These are phyloP conservation scores for Meta bourneti DNA, from an alignment of 2,888 invertebrate species.

Conservation along the genomic window DNA sequence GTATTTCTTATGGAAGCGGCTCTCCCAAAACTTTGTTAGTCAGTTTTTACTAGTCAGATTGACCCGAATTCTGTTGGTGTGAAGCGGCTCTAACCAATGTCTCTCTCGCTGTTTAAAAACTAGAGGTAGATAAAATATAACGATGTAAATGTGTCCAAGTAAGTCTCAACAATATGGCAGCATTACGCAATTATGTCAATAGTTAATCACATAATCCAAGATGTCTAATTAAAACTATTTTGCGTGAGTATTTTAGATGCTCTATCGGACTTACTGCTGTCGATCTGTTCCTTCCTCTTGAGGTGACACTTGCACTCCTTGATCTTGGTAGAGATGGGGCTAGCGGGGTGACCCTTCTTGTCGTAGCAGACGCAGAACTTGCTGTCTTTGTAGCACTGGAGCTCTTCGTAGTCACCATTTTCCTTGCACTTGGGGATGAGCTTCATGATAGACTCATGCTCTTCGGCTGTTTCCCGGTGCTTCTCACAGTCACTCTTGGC, in stretches of 20 bases:
- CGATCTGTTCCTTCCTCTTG: conserved; percentile 50
- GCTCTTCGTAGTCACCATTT: conserved; percentile 71
- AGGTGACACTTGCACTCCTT: conserved; percentile 72
- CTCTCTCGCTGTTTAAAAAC: too few relatives aligned
- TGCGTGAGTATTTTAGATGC: neutral
- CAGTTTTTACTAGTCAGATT: neutral
- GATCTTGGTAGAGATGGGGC: conserved; percentile 47
- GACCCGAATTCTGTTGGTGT: neutral
- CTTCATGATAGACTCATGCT: conserved; percentile 61
- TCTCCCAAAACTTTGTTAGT: neutral
- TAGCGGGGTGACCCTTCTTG: conserved; percentile 68
- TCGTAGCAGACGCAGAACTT: conserved; percentile 72
- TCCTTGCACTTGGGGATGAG: conserved; percentile 73
- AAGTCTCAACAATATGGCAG: too few relatives aligned
- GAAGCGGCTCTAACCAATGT: too few relatives aligned
- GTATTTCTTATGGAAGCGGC: neutral
- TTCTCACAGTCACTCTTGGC: conserved; percentile 72
- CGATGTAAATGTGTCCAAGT: too few relatives aligned
- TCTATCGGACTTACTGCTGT: conserved; percentile 35
- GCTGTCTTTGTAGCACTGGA: conserved; percentile 73
- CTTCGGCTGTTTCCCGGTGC: conserved; percentile 60
- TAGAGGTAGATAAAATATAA: too few relatives aligned
- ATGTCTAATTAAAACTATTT: too few relatives aligned
- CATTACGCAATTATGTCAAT: too few relatives aligned
- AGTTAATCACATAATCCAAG: too few relatives aligned